These are phyloP conservation scores for Ptychadena robeensis DNA, from an alignment of 2,797 vertebrate species.

Conservation along the genomic window DNA sequence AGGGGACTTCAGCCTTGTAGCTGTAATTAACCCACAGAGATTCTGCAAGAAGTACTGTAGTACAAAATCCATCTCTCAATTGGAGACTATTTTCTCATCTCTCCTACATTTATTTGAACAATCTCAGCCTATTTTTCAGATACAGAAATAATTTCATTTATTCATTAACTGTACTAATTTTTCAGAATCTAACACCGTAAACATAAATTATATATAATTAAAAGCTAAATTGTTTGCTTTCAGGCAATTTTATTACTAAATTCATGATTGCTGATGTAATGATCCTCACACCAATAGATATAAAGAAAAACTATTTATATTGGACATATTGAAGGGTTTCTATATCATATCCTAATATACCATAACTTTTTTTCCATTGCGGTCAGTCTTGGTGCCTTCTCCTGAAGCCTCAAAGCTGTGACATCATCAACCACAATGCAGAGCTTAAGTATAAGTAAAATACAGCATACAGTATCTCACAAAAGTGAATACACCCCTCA, in stretches of 20 bases:
- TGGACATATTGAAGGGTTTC: neutral
- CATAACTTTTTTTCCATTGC: no score
- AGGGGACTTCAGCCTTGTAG: conserved; percentile 27
- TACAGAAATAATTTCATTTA: neutral
- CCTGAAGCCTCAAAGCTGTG: no score
- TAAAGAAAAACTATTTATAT: neutral
- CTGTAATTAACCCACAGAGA: conserved; percentile 49
- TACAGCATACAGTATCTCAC: no score
- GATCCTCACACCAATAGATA: neutral
- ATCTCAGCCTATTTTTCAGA: neutral
- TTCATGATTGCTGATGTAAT: neutral
- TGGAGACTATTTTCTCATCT: neutral
- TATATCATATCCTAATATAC: no score
- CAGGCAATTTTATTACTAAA: neutral
- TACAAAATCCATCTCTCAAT: conserved; percentile 34
- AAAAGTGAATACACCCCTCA: no score
- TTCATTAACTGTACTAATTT: neutral
- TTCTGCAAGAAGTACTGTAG: conserved; percentile 26
- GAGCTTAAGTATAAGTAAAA: no score
- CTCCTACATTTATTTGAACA: conserved; percentile 2
- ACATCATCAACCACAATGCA: no score
- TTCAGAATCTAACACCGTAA: neutral
- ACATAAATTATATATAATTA: neutral
- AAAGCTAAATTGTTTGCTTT: neutral
- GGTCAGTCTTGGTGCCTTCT: no score